Conservation (phyloP, 2,888 invertebrate species). For the Pristionchus maxplancki region DNA sequence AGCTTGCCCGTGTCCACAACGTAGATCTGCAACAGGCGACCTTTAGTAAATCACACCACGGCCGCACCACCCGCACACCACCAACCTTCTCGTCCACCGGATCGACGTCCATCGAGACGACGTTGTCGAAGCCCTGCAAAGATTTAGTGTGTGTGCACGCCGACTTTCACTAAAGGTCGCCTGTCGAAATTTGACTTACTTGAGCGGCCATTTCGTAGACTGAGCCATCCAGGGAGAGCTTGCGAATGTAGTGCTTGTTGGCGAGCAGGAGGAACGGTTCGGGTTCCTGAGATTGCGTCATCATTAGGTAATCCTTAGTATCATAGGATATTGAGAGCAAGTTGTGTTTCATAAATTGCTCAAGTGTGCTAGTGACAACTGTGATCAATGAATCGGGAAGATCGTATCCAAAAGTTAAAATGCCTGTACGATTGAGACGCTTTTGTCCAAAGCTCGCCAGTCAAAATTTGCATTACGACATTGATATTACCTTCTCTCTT, state of each 20-base stretch:
- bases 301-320: background rate
- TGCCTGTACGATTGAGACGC: too few relatives aligned
- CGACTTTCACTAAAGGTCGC: constrained; percentile 82
- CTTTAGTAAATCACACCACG: background rate
- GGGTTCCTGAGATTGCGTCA: constrained; percentile 75
- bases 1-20: constrained; percentile 89
- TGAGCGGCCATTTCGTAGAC: constrained; percentile 86
- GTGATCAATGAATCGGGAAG: too few relatives aligned
- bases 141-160: background rate
- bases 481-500: too few relatives aligned
- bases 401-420: too few relatives aligned
- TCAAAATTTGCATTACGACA: too few relatives aligned
- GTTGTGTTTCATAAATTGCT: too few relatives aligned
- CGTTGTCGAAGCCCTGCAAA: constrained; percentile 89
- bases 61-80: background rate
- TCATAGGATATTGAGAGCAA: too few relatives aligned
- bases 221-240: constrained; percentile 92
- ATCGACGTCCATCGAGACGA: constrained; percentile 96
- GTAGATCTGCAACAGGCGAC: constrained; percentile 81
- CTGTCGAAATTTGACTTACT: background rate
- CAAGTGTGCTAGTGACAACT: too few relatives aligned
- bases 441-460: too few relatives aligned
- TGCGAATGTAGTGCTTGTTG: constrained; percentile 96
- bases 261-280: constrained; percentile 93
- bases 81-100: constrained; percentile 83